Percentiles rank a stretch among this genome's conserved stretches.
These are phyloP conservation scores for Nemopilema nomurai DNA, from an alignment of 30 jellyfish, hydroid and myxozoan genomes.

Conservation along the genomic window DNA sequence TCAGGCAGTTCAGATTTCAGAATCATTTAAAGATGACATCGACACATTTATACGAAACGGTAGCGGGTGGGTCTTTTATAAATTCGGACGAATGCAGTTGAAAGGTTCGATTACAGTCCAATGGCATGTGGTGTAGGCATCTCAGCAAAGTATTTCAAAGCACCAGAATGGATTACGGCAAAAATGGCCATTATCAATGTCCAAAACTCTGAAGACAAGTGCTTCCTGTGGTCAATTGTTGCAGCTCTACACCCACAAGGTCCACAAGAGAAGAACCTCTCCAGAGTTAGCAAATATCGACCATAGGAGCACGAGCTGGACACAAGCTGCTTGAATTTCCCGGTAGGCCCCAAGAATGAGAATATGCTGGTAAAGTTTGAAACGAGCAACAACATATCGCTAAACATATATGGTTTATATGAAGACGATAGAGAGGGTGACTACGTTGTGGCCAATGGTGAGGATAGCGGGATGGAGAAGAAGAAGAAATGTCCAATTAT, in stretches of 20 bases:
- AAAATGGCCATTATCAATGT: conserved; percentile 10
- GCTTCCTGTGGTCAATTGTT: conserved; percentile 5
- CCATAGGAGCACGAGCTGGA: conserved; percentile 4
- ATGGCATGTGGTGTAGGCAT: background rate
- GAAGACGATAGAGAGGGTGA: background rate
- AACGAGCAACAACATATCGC: conserved; percentile 1
- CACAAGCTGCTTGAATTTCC: background rate
- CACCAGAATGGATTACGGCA: background rate
- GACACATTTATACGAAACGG: background rate
- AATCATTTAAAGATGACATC: background rate
- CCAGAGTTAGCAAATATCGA: background rate
- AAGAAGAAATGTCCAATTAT: no score
- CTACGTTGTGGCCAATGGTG: background rate
- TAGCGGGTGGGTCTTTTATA: background rate
- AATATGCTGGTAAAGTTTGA: background rate
- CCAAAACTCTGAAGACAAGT: background rate
- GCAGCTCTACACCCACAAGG: conserved; percentile 3
- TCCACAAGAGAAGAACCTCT: background rate
- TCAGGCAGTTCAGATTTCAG: background rate
- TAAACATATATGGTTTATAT: conserved; percentile 4
- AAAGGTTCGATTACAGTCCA: background rate
- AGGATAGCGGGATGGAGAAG: background rate
- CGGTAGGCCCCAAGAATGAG: background rate
- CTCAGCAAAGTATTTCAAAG: background rate
- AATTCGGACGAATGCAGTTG: background rate